Evolutionary conservation across 1,140 invertebrate genomes (phyloP), one percentile per base, ranked within the genome.

Genomic region (Pachyrhynchus sulphureomaculatus): DNA sequence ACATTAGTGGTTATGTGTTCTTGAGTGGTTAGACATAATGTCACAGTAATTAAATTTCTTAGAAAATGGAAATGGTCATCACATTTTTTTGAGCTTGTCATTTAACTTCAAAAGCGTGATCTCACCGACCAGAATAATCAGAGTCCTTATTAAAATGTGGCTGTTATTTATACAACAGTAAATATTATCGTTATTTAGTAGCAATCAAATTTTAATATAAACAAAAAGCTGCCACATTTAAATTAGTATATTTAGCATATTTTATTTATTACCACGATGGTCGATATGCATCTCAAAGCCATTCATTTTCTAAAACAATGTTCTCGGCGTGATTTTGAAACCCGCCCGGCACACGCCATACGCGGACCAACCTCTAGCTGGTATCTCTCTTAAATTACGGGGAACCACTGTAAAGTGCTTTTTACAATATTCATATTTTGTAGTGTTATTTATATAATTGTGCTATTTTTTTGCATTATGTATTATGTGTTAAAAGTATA

Each of bases 221-320:
- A 37, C 3, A 9, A 33, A 41, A 51, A 51, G 44, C 49, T 42
- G 36, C 13, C n/a, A 47, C 51, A 62, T 62, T 62, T 55, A 62
- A 62, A 56, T 49, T 51, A 55, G 26, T 53, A 55, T 62, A 55
- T 55, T 62, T 62, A 55, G 42, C 60, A 62, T 62, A 62, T 62
- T 62, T 62, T 62, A 56, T 62, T 62, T 62, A 62, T 62, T 55
- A 29, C 60, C 52, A n/a, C 13, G 60, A 36, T 55, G 21, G 33
- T 2, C 52, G 60, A 62, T 62, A 62, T 55, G 53, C 51, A 62
- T 62, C 60, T 62, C 60, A 23, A 20, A 42, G 58, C 51, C 60
- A 62, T 62, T 62, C 51, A 62, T 62, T 62, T 62, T 62, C 42
- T 62, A 62, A 62, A 62, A 62, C 60, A 62, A 62, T 53, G 49